Evolutionary conservation across 2,797 vertebrate genomes (phyloP), one percentile per base, ranked within the genome.

Genomic region (Silurus aristotelis): DNA sequence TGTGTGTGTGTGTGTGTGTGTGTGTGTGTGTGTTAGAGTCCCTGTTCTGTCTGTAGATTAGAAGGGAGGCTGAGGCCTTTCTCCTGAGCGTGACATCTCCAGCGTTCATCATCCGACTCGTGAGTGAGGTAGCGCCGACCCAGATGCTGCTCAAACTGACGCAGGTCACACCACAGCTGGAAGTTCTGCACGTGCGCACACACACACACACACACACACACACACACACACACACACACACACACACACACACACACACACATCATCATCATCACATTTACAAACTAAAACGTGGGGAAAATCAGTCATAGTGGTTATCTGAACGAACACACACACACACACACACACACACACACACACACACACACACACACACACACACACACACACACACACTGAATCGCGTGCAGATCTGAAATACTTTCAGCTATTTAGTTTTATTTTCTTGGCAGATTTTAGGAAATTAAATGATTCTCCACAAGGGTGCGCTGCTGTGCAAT

Each of bases 161-260:
- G 83, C 60, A 96, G 93, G 89, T 96, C 95, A 31, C 93, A 92
- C 95, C 95, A 96, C 89, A 94, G 89, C 91, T 95, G 93, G 89
- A 94, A 94, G 88, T 95, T 90, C 95, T 95, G 91, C 58, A 82
- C 31, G 1, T 6, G 22, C 2, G 78, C 22, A 61, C 25, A 31
- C 1, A 61, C 19, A 71, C 38, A 46, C 60, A 14, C 12, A n/a
- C 58, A 20, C n/a, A 56, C n/a, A 55, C 2, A 79, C 22, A 61
- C 25, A 31, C 1, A 61, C 19, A 71, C 38, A 46, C 60, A 14
- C 12, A n/a, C 58, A 20, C n/a, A 56, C n/a, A 55, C n/a, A n/a
- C 2, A 79, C 22, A 61, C 25, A 31, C 1, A 61, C 19, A 71
- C 38, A 46, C 60, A 14, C 12, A n/a, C 58, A 20, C n/a, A 56